Percentiles rank a stretch among this genome's conserved stretches.
phyloP scores from a whole-genome alignment of 1,140 invertebrate species.

The Hyles euphorbiae region DNA sequence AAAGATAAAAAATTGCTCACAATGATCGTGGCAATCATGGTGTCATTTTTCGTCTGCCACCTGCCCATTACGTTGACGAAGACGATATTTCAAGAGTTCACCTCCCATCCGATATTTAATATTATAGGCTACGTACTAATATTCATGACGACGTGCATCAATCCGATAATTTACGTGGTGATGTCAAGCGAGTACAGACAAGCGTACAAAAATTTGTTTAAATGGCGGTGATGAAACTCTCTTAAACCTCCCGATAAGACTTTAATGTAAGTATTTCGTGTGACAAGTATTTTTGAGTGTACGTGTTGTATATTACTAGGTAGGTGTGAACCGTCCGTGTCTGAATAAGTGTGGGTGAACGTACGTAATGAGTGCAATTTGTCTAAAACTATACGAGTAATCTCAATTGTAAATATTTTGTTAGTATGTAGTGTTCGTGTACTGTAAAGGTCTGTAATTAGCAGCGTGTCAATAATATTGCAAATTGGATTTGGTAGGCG shows the following conservation, averaged over 20 bases:
- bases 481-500: too few species aligned
- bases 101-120: conserved; percentile 79
- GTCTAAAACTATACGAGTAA: too few species aligned
- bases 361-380: too few species aligned
- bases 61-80: conserved; percentile 88
- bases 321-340: conserved; percentile 22
- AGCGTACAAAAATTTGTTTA: conserved; percentile 86
- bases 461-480: too few species aligned
- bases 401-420: too few species aligned
- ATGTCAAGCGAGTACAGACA: conserved; percentile 91
- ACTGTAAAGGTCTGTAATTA: too few species aligned
- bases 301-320: neutral
- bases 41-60: conserved; percentile 86
- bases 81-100: conserved; percentile 75
- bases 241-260: too few species aligned
- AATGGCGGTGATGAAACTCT: conserved; percentile 69
- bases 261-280: too few species aligned
- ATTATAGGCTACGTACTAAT: conserved; percentile 86
- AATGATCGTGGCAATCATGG: conserved; percentile 90
- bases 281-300: too few species aligned
- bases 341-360: neutral
- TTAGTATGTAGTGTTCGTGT: too few species aligned
- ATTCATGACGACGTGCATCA: conserved; percentile 89
- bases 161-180: conserved; percentile 91
- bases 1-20: conserved; percentile 87